Base-by-base conservation (phyloP, 1,140 invertebrate genomes). In the Drosophila arizonae region DNA sequence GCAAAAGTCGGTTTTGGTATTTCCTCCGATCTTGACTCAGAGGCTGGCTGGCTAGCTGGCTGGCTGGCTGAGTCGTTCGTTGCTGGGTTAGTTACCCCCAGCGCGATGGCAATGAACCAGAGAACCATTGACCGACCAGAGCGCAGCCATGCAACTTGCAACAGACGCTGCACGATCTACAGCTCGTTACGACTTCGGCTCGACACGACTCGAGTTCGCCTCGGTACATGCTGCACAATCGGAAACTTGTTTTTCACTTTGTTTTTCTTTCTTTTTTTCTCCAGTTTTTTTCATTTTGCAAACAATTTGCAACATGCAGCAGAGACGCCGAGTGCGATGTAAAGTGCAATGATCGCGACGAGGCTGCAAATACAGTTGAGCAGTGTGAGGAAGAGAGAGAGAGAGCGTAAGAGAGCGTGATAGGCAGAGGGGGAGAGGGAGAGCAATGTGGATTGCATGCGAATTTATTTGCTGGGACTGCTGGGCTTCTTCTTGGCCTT, bases 21-120 rank as follows among this genome's bases (percentile, higher is more conserved):
- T 72, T 72, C 70, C 64, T 68, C 56, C 50, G 64, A 60, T 72
- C 66, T 57, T 55, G 67, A 62, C 50, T 66, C 51, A 46, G 50
- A 51, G 46, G 46, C 63, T 77, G 75, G 72, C 54, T 73, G 65
- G 45, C 63, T 77, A n/a, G n/a, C n/a, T n/a, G 74, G 69, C 54
- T 73, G 66, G 61, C 60, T 77, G 76, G 73, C 56, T 70, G 66
- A 24, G 61, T 77, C 64, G 67, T 64, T 79, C 63, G 67, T 79
- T 71, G 76, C 76, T 89, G 85, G 89, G 89, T 90, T 90, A 89
- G 89, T 90, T 90, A 90, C 89, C 89, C 81, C 89, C 79, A 84
- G 77, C 69, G 76, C 89, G 84, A 90, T 90, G 89, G 89, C 89
- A 90, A 90, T 90, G 89, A 90, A 90, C 89, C 89, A 90, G 85